phyloP scores from a whole-genome alignment of 2,113 vertebrate genomes.

The Phyllopteryx taeniolatus region DNA sequence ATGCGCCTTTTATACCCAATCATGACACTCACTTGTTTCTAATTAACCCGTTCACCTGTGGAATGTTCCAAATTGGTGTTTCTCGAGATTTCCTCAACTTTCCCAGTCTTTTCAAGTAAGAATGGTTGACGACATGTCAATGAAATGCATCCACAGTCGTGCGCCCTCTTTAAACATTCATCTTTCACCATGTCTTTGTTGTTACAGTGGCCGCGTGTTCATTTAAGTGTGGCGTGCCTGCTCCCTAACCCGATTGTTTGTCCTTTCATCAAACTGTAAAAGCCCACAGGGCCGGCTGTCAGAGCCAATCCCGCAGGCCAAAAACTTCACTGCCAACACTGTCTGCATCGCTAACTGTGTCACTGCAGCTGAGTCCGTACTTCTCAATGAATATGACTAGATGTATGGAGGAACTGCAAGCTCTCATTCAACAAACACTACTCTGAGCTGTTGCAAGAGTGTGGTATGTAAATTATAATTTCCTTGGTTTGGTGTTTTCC shows the following conservation, averaged over 20 bases:
- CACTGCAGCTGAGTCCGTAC: constrained; percentile 11
- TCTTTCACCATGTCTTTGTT: constrained; percentile 41
- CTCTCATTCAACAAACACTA: background rate
- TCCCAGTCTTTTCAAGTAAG: too few relatives aligned
- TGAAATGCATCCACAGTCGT: too few relatives aligned
- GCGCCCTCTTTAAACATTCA: constrained; percentile 10
- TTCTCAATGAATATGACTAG: background rate
- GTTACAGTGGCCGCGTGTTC: constrained; percentile 17
- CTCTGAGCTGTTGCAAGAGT: background rate
- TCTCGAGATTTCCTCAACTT: too few relatives aligned
- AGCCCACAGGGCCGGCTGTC: constrained; percentile 43
- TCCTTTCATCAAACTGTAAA: constrained; percentile 47
- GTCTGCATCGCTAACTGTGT: constrained; percentile 9
- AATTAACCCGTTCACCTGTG: too few relatives aligned
- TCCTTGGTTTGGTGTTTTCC: constrained; percentile 8
- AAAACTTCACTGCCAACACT: constrained; percentile 12
- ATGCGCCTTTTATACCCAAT: too few relatives aligned
- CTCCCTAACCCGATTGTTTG: constrained; percentile 59
- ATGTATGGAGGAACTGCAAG: background rate
- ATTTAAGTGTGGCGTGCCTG: constrained; percentile 41
- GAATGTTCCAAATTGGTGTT: too few relatives aligned
- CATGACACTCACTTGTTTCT: too few relatives aligned
- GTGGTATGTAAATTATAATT: constrained; percentile 2
- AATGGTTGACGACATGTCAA: too few relatives aligned
- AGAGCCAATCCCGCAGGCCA: constrained; percentile 29